Evolutionary conservation across 1,140 invertebrate species (phyloP), one percentile per base, ranked within the genome.

Genomic region (Stegodyphus dumicola): DNA sequence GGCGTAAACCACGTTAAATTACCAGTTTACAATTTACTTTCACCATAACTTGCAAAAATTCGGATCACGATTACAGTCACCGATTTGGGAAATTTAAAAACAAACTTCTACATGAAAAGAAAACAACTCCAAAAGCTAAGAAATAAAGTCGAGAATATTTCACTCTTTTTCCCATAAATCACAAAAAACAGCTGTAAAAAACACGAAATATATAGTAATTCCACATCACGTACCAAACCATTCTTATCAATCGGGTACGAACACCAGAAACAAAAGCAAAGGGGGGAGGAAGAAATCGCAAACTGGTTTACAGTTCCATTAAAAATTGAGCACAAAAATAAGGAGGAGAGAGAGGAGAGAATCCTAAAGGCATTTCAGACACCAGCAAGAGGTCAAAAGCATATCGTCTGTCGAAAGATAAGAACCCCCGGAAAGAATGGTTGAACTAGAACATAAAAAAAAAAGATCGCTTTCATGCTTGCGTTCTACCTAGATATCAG

Each of bases 321-420:
- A 9, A 33, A 33, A 33, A 33, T 33, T 33, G 33, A 33, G 33
- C 33, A 33, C 33, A 33, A 3, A 33, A 33, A 33, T n/a, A 7
- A 18, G 49, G 10, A 71, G 11, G 7, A 51, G 33, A 71, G 33
- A 71, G 33, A 71, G 9, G 9, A 2, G 56, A 49, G 49, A 73
- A 73, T 56, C 13, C 51, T 18, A 81, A 73, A 73, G 10, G 51
- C 33, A 10, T 73, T 77, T 17, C n/a, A 75, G 77, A 79, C 65
- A 60, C 33, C 51, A 33, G 67, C 65, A 49, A 79, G 67, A 65
- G 77, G 77, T 79, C 77, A 70, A 15, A 67, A 17, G 52, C n/a
- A 48, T 79, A 70, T 69, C 33, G 77, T 60, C 77, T 77, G n/a
- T 67, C 6, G 11, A n/a, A n/a, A 79, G 77, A 79, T 79, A 79